These are phyloP conservation scores for Ephydatia muelleri DNA, from an alignment of 37 sponge, comb jelly and placozoan genomes.

Conservation along the genomic window DNA sequence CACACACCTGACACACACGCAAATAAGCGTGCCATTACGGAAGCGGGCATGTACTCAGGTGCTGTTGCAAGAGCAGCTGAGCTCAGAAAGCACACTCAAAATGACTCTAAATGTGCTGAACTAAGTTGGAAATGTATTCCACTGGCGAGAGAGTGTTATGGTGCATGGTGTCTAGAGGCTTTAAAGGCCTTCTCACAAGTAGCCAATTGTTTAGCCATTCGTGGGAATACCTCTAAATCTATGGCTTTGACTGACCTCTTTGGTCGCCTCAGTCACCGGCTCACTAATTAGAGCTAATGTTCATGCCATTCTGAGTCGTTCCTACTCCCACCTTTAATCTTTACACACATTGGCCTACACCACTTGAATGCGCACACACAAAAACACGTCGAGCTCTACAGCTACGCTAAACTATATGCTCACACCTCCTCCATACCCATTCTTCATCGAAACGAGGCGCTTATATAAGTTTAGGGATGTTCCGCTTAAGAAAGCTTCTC, in stretches of 20 bases:
- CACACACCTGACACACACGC: neutral
- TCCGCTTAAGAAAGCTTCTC: conserved; percentile 1
- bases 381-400: neutral
- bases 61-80: conserved; percentile 1
- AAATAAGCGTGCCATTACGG: conserved; percentile 1
- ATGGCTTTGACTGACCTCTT: neutral
- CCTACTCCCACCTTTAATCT: neutral
- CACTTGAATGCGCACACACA: conserved; percentile 1
- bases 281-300: neutral
- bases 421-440: neutral
- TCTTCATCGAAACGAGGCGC: neutral
- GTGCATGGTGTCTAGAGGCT: conserved; percentile 1
- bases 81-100: neutral
- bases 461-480: neutral
- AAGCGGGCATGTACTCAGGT: neutral
- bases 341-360: neutral
- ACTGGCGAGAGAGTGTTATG: neutral
- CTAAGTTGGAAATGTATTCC: conserved; percentile 1
- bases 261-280: conserved; percentile 1
- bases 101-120: neutral
- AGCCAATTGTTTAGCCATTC: neutral
- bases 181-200: neutral
- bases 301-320: neutral
- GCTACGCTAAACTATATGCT: neutral
- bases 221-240: neutral